These are phyloP conservation scores for Microcebus murinus DNA, from an alignment of 2,113 vertebrate species.

Conservation along the genomic window DNA sequence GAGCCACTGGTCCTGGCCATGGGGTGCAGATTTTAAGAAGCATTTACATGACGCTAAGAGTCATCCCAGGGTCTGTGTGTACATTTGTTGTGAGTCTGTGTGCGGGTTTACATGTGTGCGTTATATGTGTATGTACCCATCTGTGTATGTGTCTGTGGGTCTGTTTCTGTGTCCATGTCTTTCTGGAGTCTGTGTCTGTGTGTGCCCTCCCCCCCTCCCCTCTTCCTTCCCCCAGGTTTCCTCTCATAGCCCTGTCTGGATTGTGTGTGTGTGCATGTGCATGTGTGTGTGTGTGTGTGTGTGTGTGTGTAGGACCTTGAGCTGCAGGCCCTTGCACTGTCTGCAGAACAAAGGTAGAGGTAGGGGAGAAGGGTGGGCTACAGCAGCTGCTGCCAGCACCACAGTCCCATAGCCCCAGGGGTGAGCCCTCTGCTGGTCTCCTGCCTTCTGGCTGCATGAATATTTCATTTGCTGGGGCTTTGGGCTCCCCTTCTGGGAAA, in stretches of 20 bases:
- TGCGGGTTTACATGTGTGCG: neutral
- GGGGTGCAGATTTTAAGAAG: neutral
- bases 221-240: neutral
- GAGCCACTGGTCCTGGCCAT: too few species aligned
- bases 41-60: neutral
- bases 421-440: neutral
- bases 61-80: neutral
- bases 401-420: neutral
- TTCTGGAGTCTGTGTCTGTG: neutral
- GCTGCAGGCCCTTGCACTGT: neutral
- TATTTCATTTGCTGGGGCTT: slow-evolving; percentile 71
- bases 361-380: neutral
- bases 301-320: neutral
- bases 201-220: neutral
- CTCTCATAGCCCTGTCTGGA: neutral
- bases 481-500: neutral
- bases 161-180: neutral
- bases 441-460: slow-evolving; percentile 70
- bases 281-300: too few species aligned
- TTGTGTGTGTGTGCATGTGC: neutral
- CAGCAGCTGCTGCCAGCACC: neutral
- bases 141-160: neutral
- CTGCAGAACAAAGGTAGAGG: slow-evolving; percentile 54
- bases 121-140: neutral
- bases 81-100: neutral